Conservation (phyloP, 1,140 invertebrate genomes). For the Sitobion miscanthi region DNA sequence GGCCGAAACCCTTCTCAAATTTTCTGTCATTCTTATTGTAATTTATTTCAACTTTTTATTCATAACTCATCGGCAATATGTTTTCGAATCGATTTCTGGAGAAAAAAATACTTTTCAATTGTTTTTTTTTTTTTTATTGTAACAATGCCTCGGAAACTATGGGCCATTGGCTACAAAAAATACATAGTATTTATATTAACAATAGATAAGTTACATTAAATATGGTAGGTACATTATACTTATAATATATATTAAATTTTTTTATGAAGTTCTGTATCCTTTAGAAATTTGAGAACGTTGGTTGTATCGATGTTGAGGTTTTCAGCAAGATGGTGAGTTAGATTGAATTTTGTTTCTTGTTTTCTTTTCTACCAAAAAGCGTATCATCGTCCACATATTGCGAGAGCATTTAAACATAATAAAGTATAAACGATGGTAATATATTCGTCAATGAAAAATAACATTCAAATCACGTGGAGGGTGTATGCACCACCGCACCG, state of each 20-base stretch:
- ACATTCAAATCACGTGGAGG: background rate
- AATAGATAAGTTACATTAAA: no score
- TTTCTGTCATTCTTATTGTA: constrained; percentile 24
- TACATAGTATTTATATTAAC: no score
- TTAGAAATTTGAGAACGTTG: no score
- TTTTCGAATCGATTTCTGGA: background rate
- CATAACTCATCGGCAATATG: constrained; percentile 13
- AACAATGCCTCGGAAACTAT: no score
- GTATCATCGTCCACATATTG: background rate
- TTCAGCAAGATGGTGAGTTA: no score
- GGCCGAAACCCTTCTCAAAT: constrained; percentile 10
- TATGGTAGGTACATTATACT: no score
- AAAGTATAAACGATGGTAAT: background rate
- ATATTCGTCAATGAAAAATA: background rate
- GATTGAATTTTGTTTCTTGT: background rate
- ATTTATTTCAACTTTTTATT: constrained; percentile 38
- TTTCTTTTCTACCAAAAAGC: background rate
- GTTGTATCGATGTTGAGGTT: no score
- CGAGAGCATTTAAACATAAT: no score
- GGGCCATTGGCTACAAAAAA: no score
- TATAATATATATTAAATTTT: no score
- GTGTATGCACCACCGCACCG: background rate
- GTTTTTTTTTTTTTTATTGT: background rate
- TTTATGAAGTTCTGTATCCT: no score
- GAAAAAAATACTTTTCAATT: background rate